These are phyloP conservation scores for Agriotes lineatus DNA, from an alignment of 2,888 invertebrate species.

Conservation along the genomic window DNA sequence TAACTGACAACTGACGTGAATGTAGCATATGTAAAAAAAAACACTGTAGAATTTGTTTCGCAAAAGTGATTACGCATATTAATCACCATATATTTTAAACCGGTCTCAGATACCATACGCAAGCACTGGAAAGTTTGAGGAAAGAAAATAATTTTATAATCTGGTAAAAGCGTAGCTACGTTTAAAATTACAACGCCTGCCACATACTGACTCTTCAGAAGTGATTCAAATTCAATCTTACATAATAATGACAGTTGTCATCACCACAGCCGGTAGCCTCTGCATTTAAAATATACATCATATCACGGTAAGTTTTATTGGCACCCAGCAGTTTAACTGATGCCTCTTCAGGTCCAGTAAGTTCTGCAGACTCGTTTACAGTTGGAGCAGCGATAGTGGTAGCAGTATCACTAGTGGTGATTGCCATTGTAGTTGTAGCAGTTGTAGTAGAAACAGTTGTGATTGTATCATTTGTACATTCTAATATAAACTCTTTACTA, in stretches of 20 bases:
- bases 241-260: slow-evolving; percentile 35
- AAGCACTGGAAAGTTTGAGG: too few species aligned
- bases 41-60: too few species aligned
- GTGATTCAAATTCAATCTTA: too few species aligned
- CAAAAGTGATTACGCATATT: too few species aligned
- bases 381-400: not conserved
- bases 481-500: slow-evolving; percentile 21
- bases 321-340: slow-evolving; percentile 28
- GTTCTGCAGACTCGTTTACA: not conserved
- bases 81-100: too few species aligned
- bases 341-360: not conserved
- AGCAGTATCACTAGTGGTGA: not conserved
- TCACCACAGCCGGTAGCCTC: slow-evolving; percentile 22
- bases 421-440: not conserved
- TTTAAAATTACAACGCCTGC: too few species aligned
- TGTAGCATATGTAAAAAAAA: too few species aligned
- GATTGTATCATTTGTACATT: slow-evolving; percentile 17
- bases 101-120: too few species aligned
- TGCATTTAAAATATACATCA: slow-evolving; percentile 40
- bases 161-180: too few species aligned
- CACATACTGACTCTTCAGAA: too few species aligned
- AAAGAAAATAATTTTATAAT: too few species aligned
- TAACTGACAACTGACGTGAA: too few species aligned
- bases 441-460: not conserved
- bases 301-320: slow-evolving; percentile 44